Evolutionary conservation across 2,888 invertebrate species (phyloP).

Genomic region (Ennomos erosarius): DNA sequence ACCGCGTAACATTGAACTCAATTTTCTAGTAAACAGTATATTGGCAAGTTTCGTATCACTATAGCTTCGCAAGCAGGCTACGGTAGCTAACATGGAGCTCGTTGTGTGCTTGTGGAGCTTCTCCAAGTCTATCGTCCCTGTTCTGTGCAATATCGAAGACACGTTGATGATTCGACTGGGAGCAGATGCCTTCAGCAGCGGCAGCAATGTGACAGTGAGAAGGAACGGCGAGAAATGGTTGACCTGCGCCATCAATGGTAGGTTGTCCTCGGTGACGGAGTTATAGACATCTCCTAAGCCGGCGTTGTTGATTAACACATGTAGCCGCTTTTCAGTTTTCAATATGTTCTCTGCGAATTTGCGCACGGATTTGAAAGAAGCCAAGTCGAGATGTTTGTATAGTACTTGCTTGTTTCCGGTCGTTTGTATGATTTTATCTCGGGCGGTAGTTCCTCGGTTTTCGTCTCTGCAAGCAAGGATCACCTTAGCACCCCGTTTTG

Average conservation of each 20-base stretch:
- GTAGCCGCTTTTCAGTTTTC: conserved; percentile 87
- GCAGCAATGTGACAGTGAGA: conserved; percentile 92
- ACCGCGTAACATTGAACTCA: conserved; percentile 86
- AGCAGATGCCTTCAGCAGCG: conserved; percentile 88
- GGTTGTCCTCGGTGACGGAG: conserved; percentile 89
- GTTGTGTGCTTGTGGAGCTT: conserved; percentile 88
- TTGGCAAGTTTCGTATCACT: conserved; percentile 92
- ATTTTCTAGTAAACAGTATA: conserved; percentile 88
- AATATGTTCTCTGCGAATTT: conserved; percentile 91
- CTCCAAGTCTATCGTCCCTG: conserved; percentile 87
- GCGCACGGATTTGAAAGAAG: conserved; percentile 89
- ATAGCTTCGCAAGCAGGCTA: conserved; percentile 76
- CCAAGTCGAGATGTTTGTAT: conserved; percentile 89
- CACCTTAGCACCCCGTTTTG: conserved; percentile 78
- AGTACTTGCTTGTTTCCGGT: conserved; percentile 88
- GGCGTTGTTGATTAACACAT: conserved; percentile 94
- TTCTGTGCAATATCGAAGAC: conserved; percentile 89
- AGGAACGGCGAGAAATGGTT: conserved; percentile 96
- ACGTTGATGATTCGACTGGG: conserved; percentile 91
- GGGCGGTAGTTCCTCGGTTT: conserved; percentile 51
- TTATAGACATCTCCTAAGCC: conserved; percentile 88
- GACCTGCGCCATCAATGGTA: conserved; percentile 94
- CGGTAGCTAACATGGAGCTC: conserved; percentile 72
- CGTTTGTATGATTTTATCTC: conserved; percentile 86
- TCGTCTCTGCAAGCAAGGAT: conserved; percentile 82